Percentiles rank a stretch among this genome's conserved stretches.
phyloP scores from a whole-genome alignment of 2,888 invertebrate genomes.

The Noctua comes region DNA sequence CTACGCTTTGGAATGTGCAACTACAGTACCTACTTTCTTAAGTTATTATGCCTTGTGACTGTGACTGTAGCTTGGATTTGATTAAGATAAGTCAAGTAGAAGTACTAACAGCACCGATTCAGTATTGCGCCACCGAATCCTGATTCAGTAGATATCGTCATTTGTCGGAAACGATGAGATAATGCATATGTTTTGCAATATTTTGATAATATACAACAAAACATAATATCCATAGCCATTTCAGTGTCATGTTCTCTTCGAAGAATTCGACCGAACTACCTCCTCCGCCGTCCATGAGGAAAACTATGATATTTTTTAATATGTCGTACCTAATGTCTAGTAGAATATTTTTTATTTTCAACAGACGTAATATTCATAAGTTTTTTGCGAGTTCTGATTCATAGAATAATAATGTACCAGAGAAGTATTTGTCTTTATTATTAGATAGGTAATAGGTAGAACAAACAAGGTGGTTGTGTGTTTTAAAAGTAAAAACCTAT shows the following conservation, averaged over 20 bases:
- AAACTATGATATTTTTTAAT: constrained; percentile 11
- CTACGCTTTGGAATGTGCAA: too few relatives aligned
- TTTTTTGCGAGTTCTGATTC: constrained; percentile 35
- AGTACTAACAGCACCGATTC: not conserved
- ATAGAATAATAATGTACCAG: constrained; percentile 3
- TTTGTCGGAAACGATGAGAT: constrained; percentile 76
- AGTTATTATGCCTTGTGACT: too few relatives aligned
- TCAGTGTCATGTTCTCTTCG: constrained; percentile 8
- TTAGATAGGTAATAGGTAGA: not conserved
- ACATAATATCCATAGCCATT: not conserved
- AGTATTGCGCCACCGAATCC: constrained; percentile 64
- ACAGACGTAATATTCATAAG: not conserved
- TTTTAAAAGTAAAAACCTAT: not conserved
- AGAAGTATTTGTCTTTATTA: not conserved
- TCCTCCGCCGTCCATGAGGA: constrained; percentile 13
- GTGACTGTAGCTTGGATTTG: too few relatives aligned
- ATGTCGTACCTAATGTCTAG: not conserved
- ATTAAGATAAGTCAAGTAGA: too few relatives aligned
- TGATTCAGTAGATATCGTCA: constrained; percentile 74
- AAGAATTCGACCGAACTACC: constrained; percentile 17
- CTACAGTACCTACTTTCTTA: too few relatives aligned
- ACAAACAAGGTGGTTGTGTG: not conserved
- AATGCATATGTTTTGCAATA: constrained; percentile 75
- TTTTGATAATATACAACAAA: constrained; percentile 43
- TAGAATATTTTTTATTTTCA: not conserved